A percentile compares a stretch with the other conserved stretches of the same genome.
These are phyloP conservation scores for Tretioscincus oriximinensis DNA, from an alignment of 2,113 vertebrate genomes.

Conservation along the genomic window DNA sequence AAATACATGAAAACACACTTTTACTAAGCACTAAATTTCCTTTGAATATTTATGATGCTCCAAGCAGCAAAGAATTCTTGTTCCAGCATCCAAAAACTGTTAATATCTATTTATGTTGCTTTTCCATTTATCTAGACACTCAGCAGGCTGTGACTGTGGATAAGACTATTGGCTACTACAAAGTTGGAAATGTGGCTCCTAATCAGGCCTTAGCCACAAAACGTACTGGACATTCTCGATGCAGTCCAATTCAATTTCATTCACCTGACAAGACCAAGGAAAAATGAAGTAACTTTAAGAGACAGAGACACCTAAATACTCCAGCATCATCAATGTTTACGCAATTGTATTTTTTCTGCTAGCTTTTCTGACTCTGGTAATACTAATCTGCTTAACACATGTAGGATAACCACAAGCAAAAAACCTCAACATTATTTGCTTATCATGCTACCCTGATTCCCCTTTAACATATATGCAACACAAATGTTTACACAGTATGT, in stretches of 20 bases:
- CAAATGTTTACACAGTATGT: too few species aligned
- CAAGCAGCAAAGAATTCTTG: conserved; percentile 24
- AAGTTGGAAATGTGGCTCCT: neutral
- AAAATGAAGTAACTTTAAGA: too few species aligned
- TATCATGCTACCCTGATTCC: too few species aligned
- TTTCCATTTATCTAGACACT: neutral
- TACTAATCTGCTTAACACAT: too few species aligned
- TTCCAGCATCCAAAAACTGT: neutral
- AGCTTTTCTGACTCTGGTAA: too few species aligned
- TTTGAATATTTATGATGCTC: conserved; percentile 13
- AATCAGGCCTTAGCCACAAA: neutral
- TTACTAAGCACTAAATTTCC: neutral
- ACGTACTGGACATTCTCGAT: neutral
- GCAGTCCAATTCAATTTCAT: neutral
- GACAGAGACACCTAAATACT: too few species aligned
- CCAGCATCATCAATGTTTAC: too few species aligned
- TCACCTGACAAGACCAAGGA: neutral
- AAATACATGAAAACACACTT: conserved; percentile 10
- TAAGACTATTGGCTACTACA: neutral
- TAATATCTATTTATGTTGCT: neutral
- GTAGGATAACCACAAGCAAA: too few species aligned
- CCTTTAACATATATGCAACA: too few species aligned
- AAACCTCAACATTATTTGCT: too few species aligned
- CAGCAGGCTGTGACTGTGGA: neutral
- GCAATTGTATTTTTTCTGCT: too few species aligned